phyloP scores from a whole-genome alignment of 2,797 vertebrate genomes.

The Rhabdophis nuchalis region DNA sequence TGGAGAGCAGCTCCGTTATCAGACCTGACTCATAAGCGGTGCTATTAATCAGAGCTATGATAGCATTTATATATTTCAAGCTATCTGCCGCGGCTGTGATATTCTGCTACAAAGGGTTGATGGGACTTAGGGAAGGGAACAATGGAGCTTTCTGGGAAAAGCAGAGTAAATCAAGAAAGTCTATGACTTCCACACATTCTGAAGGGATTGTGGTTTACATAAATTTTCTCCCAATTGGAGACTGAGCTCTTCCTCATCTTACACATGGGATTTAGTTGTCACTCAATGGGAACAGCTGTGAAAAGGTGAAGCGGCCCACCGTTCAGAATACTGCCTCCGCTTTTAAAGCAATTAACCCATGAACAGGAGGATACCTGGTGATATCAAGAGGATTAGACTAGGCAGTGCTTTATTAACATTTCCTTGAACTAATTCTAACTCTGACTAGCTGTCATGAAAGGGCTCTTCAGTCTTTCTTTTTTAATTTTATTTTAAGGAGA shows the following conservation, averaged over 20 bases:
- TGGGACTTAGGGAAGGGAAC: constrained; percentile 99
- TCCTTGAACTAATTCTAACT: constrained; percentile 85
- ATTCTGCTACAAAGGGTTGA: constrained; percentile 99
- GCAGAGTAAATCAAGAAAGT: constrained; percentile 98
- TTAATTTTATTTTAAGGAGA: neutral
- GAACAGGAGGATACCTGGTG: constrained; percentile 85
- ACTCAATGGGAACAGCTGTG: constrained; percentile 87
- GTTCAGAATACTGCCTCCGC: constrained; percentile 81
- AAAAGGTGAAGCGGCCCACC: constrained; percentile 85
- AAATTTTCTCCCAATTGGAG: constrained; percentile 87
- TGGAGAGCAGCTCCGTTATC: constrained; percentile 99
- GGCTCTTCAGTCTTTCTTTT: constrained; percentile 67
- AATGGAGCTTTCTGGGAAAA: constrained; percentile 99
- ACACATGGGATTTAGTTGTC: constrained; percentile 88
- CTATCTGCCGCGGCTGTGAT: constrained; percentile 99
- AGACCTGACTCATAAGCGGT: constrained; percentile 99
- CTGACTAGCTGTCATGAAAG: constrained; percentile 80
- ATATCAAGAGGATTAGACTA: constrained; percentile 84
- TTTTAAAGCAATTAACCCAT: constrained; percentile 88
- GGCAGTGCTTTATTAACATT: constrained; percentile 83
- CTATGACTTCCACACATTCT: constrained; percentile 86
- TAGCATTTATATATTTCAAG: constrained; percentile 99
- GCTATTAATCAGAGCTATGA: constrained; percentile 99
- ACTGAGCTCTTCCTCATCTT: constrained; percentile 86
- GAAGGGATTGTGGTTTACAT: constrained; percentile 87